phyloP scores from a whole-genome alignment of 1,140 invertebrate genomes.

The Pygmarrhopalites habei region DNA sequence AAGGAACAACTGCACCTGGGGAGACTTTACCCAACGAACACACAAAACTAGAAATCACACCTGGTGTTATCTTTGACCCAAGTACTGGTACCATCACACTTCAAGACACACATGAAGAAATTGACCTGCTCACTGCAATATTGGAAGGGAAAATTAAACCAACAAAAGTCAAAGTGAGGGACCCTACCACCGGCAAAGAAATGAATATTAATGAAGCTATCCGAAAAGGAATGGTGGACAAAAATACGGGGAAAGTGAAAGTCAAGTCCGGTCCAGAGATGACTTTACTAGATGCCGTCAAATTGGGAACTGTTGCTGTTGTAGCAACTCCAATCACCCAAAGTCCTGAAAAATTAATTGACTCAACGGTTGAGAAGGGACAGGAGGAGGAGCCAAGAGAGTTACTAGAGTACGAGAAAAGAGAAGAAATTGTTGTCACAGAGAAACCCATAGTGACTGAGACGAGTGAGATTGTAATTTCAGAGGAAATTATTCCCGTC shows the following conservation, averaged over 20 bases:
- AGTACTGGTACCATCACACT: slow-evolving; percentile 14
- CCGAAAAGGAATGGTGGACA: slow-evolving; percentile 63
- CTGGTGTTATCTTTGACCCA: slow-evolving; percentile 22
- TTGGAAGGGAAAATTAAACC: slow-evolving; percentile 58
- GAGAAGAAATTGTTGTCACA: background rate
- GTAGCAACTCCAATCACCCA: slow-evolving; percentile 48
- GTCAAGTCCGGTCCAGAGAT: slow-evolving; percentile 54
- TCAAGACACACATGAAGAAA: slow-evolving; percentile 43
- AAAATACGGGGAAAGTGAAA: slow-evolving; percentile 61
- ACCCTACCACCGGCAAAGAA: slow-evolving; percentile 61
- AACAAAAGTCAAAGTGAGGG: slow-evolving; percentile 63
- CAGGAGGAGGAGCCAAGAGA: background rate
- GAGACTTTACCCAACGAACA: background rate
- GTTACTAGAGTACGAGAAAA: too few relatives aligned
- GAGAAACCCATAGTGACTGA: background rate
- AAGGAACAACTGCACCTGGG: background rate
- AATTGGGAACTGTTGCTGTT: slow-evolving; percentile 65
- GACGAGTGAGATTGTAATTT: slow-evolving; percentile 3
- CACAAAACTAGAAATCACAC: slow-evolving; percentile 11
- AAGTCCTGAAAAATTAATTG: too few relatives aligned
- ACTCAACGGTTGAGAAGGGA: background rate
- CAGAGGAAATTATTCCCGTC: slow-evolving; percentile 13
- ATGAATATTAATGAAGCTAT: slow-evolving; percentile 70
- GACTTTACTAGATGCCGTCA: slow-evolving; percentile 58
- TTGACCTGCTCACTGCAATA: slow-evolving; percentile 60